Base-by-base conservation (phyloP, 2,888 invertebrate species). In the Drosophila melanosoma region DNA sequence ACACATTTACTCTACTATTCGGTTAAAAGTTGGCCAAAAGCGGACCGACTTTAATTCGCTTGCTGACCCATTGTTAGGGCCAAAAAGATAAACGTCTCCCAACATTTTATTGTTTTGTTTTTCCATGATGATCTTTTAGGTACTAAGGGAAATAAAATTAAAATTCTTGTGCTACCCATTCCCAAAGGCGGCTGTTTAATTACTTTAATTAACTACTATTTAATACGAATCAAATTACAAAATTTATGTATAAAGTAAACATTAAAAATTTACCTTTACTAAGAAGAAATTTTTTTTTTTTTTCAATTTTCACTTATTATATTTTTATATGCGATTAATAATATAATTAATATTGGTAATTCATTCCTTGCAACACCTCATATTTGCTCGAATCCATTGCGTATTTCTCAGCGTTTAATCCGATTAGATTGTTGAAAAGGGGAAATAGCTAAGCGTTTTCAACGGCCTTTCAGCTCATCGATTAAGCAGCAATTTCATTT, bases 1-100 rank as follows among this genome's bases (percentile, higher is more conserved):
- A 65, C 68, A 70, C 70, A 71, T 73, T 76, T 63, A 63, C 73
- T 77, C 63, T 66, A 65, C 62, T 54, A 64, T 58, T 59, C 66
- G 69, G 60, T 57, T 56, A 67, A 79, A 81, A 60, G 68, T 82
- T 60, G 60, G 15, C 59, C 35, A 56, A 56, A 23, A 42, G 32
- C 20, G 29, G 33, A 36, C 53, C 38, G 68, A 40, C 70, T 76
- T 69, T 64, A 72, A 75, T 69, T 71, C 74, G 61, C 67, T 57
- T 57, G 64, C 60, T 48, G 49, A 20, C 36, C 57, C 48, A 62
- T 77, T 61, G 69, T 64, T 67, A 20, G 58, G 26, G 40, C 38
- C 36, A 51, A 62, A 80, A 79, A 70, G 60, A 64, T 75, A 67
- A 75, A 68, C 45, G 64, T 75, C 61, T 32, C 62, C 72, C 49